These are phyloP conservation scores for Oplegnathus fasciatus DNA, from an alignment of 2,113 vertebrate species.

Conservation along the genomic window DNA sequence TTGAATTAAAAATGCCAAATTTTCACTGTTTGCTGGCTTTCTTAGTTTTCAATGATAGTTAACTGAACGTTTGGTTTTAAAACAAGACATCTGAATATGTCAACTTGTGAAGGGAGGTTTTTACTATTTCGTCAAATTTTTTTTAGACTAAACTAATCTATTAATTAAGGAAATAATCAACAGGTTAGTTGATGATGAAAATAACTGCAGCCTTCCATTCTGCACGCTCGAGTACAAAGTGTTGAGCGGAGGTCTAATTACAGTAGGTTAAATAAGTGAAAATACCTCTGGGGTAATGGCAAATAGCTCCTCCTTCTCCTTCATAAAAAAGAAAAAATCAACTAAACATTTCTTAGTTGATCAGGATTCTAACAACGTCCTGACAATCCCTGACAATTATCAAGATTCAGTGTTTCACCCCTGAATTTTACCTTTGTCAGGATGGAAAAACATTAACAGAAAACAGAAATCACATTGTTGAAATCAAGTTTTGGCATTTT, in stretches of 20 bases:
- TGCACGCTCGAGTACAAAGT: neutral
- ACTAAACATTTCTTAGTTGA: neutral
- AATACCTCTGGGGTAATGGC: neutral
- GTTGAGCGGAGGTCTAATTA: too few species aligned
- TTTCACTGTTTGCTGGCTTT: neutral
- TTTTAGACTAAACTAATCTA: neutral
- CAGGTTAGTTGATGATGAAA: neutral
- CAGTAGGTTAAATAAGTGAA: neutral
- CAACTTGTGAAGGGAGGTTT: too few species aligned
- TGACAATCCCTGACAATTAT: accelerated
- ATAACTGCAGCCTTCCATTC: neutral
- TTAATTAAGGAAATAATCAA: neutral
- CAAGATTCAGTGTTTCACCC: neutral
- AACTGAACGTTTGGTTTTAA: neutral
- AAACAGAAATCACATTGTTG: neutral
- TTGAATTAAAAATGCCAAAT: neutral
- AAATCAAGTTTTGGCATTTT: neutral
- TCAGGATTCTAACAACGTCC: neutral
- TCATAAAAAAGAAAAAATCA: neutral
- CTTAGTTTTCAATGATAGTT: neutral
- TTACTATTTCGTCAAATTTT: too few species aligned
- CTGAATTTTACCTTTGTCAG: neutral
- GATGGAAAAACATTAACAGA: too few species aligned
- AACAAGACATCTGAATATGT: too few species aligned
- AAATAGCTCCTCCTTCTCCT: neutral